Evolutionary conservation across 2,888 invertebrate genomes (phyloP).

Genomic region (Gymnosoma rotundatum): DNA sequence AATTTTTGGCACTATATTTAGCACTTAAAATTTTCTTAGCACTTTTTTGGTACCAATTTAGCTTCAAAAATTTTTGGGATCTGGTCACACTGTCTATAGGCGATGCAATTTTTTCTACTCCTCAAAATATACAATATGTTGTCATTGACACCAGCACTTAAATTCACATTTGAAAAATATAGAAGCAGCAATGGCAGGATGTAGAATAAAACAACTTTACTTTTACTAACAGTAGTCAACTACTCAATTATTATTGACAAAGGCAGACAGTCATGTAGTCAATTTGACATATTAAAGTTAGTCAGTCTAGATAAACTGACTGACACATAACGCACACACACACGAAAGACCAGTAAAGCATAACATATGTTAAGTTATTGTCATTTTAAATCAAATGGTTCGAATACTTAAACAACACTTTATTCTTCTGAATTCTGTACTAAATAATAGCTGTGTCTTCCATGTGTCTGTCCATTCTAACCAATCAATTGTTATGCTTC

Average conservation of each 20-base stretch:
- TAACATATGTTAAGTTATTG: conserved; percentile 58
- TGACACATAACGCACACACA: not conserved
- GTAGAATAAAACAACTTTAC: conserved; percentile 23
- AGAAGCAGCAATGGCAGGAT: not conserved
- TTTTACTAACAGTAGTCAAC: conserved; percentile 42
- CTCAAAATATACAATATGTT: conserved; percentile 5
- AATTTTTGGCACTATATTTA: too few species aligned
- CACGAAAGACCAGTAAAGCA: conserved; percentile 36
- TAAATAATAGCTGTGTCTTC: conserved; percentile 4
- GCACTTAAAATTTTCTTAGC: too few species aligned
- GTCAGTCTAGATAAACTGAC: conserved; percentile 36
- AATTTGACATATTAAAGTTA: conserved; percentile 23
- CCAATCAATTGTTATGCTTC: conserved; percentile 72
- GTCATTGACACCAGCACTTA: conserved; percentile 20
- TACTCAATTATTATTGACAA: conserved; percentile 65
- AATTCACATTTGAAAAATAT: not conserved
- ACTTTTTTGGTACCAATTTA: too few species aligned
- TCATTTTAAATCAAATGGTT: conserved; percentile 34
- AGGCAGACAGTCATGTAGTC: conserved; percentile 16
- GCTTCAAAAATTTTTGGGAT: too few species aligned
- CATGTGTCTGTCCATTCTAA: conserved; percentile 31
- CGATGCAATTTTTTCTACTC: conserved; percentile 17
- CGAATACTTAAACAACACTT: conserved; percentile 51
- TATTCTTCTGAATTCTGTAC: not conserved
- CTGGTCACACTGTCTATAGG: conserved; percentile 59